Conservation (phyloP, 2,888 invertebrate species). For the Tetheella fluctuosa region DNA sequence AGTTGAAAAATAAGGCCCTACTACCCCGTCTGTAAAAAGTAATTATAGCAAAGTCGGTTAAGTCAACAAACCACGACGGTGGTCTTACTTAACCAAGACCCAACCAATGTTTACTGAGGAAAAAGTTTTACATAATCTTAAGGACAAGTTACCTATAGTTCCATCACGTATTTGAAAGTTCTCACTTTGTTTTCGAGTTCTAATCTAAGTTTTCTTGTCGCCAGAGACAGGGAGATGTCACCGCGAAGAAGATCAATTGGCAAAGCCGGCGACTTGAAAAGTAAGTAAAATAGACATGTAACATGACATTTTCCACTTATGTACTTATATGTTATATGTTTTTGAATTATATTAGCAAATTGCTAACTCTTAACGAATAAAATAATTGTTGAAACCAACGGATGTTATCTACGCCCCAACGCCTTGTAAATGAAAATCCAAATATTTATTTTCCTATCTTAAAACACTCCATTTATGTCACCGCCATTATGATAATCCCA, state of each 20-base stretch:
- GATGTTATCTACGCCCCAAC: no score
- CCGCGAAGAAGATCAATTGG: conserved; percentile 83
- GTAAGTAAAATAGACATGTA: conserved; percentile 59
- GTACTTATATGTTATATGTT: no score
- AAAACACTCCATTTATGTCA: no score
- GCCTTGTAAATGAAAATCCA: no score
- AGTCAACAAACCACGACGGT: not conserved
- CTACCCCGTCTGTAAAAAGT: not conserved
- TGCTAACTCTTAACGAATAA: no score
- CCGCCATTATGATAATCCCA: no score
- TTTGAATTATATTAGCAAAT: no score
- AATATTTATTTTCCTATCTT: no score
- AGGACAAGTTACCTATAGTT: conserved; percentile 19
- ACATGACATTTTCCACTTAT: conserved; percentile 16
- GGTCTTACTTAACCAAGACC: not conserved
- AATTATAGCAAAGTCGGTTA: conserved; percentile 5
- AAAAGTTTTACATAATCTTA: conserved; percentile 12
- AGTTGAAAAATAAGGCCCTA: not conserved
- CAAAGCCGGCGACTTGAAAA: conserved; percentile 77
- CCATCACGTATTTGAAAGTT: conserved; percentile 28
- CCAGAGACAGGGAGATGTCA: conserved; percentile 87
- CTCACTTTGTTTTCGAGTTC: conserved; percentile 36
- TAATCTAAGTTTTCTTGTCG: conserved; percentile 84
- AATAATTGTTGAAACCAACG: no score
- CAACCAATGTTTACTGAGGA: conserved; percentile 3